phyloP scores from a whole-genome alignment of 2,888 invertebrate species.

The Nebria brevicollis region DNA sequence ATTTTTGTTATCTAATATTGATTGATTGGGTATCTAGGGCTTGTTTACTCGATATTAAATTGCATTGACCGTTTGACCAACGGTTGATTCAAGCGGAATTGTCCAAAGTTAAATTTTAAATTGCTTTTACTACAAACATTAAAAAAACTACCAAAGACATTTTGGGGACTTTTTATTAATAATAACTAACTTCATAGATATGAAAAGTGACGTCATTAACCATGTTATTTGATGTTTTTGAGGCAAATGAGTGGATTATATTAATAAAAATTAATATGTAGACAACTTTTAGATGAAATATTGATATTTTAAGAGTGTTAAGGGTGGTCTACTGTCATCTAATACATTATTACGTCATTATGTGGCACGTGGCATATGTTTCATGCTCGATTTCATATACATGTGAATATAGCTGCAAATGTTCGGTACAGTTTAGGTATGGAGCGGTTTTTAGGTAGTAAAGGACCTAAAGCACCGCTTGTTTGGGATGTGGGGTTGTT shows the following conservation, averaged over 20 bases:
- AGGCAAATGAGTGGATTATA: no score
- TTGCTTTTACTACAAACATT: no score
- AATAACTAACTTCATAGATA: no score
- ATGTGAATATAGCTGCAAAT: conserved; percentile 50
- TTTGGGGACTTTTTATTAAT: no score
- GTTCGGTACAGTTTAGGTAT: not conserved
- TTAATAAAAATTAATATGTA: no score
- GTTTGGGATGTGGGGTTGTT: conserved; percentile 2
- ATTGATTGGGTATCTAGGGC: conserved; percentile 53
- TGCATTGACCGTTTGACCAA: conserved; percentile 48
- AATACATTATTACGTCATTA: conserved; percentile 64
- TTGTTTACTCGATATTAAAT: conserved; percentile 51
- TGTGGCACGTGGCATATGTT: conserved; percentile 63
- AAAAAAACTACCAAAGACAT: no score
- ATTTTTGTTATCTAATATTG: conserved; percentile 53
- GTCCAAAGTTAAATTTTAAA: no score
- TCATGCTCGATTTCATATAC: conserved; percentile 61
- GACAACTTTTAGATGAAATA: no score
- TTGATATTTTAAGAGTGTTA: not conserved
- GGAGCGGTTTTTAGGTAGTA: not conserved
- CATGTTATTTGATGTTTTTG: no score
- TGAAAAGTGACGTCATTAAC: no score
- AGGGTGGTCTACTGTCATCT: conserved; percentile 48
- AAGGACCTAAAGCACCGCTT: conserved; percentile 13
- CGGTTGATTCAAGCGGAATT: conserved; percentile 23